phyloP scores from a whole-genome alignment of 2,888 invertebrate genomes.

The Mylabris sibirica region DNA sequence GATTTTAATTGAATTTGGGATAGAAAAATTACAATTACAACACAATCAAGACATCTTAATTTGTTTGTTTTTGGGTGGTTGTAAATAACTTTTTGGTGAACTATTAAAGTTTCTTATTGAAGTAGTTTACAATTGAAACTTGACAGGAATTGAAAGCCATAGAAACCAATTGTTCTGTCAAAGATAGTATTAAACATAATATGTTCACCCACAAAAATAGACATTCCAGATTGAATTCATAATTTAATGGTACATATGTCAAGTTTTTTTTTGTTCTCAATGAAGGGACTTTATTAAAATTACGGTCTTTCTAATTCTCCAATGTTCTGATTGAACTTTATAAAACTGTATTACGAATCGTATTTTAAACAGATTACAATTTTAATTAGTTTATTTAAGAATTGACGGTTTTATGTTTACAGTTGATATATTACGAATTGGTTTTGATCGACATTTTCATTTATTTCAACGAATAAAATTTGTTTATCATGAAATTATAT shows the following conservation, averaged over 20 bases:
- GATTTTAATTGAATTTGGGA: background rate
- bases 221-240: background rate
- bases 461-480: background rate
- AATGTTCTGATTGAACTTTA: too few species aligned
- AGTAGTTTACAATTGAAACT: background rate
- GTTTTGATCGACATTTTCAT: background rate
- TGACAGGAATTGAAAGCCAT: conserved; percentile 1
- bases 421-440: background rate
- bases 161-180: conserved; percentile 9
- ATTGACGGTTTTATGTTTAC: too few species aligned
- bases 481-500: background rate
- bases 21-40: background rate
- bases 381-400: too few species aligned
- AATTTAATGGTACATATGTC: background rate
- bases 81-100: background rate
- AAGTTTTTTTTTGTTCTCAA: background rate
- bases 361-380: too few species aligned
- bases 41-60: background rate
- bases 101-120: background rate
- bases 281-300: too few species aligned
- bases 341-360: too few species aligned
- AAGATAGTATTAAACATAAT: background rate
- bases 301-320: too few species aligned
- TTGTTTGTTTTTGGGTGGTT: background rate
- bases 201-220: background rate